Base-by-base conservation (phyloP, 2,797 vertebrate genomes). In the Rhinatrema bivittatum region DNA sequence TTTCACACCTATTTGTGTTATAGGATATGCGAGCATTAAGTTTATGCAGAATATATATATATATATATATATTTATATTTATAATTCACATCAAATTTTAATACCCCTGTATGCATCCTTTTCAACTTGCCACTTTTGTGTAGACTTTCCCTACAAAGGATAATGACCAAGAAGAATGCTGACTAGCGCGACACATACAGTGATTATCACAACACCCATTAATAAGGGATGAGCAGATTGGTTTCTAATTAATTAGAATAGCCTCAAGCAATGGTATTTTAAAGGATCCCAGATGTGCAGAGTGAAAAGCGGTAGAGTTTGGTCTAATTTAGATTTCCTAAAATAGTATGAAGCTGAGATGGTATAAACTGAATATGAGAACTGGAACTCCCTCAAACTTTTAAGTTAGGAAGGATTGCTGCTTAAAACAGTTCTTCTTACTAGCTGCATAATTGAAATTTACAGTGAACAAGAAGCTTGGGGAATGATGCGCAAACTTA, bases 1-100 rank as follows among this genome's bases (percentile, higher is more conserved):
- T 83, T 84, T 87, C 82, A 81, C 79, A 81, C 79, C 70, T 72
- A 79, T 81, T 84, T 86, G 76, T 66, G 60, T 57, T 45, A 44
- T 35, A 41, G 42, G 30, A 49, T 18, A 49, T 19, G 25, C 26
- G 23, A 26, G 75, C 72, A 69, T 5, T 33, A 50, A 79, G 67
- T 65, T 74, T 79, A 74, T 69, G 68, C 2, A 32, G 69, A 56
- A 40, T n/a, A n/a, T n/a, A n/a, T n/a, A n/a, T n/a, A n/a, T n/a
- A n/a, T n/a, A n/a, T n/a, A n/a, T n/a, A n/a, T n/a, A n/a, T n/a
- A n/a, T n/a, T n/a, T n/a, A n/a, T n/a, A n/a, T n/a, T n/a, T n/a
- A n/a, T n/a, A n/a, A n/a, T n/a, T n/a, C n/a, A n/a, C n/a, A n/a
- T n/a, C n/a, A n/a, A n/a, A n/a, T n/a, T n/a, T n/a, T n/a, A n/a